Evolutionary conservation across 30 jellyfish, hydroid and myxozoan genomes (phyloP), one percentile per base, ranked within the genome.

Genomic region (Mastigias papua): DNA sequence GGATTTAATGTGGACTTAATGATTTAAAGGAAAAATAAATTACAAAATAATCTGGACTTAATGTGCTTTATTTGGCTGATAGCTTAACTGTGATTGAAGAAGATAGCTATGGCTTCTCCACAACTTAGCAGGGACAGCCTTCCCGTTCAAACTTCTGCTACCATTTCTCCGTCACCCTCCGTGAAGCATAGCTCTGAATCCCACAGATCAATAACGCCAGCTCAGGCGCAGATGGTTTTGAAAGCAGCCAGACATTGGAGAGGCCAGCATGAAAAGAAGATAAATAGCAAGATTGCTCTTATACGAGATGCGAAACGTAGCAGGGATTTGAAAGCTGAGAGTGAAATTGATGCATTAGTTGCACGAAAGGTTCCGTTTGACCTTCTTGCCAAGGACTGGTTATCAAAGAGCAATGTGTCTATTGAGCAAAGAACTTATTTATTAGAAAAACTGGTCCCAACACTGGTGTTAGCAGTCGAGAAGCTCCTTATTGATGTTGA

Each of bases 231-330:
- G 67, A 57, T 85, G 82, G 97, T 88, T 19, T 49, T 88, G 69
- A 71, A 75, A 29, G 97, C 97, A 32, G 98, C 98, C 29, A 93
- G 81, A 32, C 90, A 78, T 26, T 93, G 98, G 98, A 73, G 95
- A 81, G 58, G 68, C 16, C 78, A 70, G 29, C 98, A 87, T 30
- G 98, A 93, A 67, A 46, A 82, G 54, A 75, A 51, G 31, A 82
- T 93, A 69, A 93, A 86, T 61, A 60, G 34, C 32, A 73, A 74
- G 42, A 60, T 80, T 8, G 48, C 92, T 17, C 29, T n/a, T 22
- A 42, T 87, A 26, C 67, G 51, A 64, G 60, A 73, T 62, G 95
- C 0, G 31, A 87, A 76, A 57, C 78, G 90, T 54, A 71, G 32
- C 50, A 58, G 98, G 34, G 90, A 92, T 46, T 37, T 78, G 58